Percentiles rank a stretch among this genome's conserved stretches.
These are phyloP conservation scores for Dipodomys ordii DNA, from an alignment of 2,113 vertebrate species.

Conservation along the genomic window DNA sequence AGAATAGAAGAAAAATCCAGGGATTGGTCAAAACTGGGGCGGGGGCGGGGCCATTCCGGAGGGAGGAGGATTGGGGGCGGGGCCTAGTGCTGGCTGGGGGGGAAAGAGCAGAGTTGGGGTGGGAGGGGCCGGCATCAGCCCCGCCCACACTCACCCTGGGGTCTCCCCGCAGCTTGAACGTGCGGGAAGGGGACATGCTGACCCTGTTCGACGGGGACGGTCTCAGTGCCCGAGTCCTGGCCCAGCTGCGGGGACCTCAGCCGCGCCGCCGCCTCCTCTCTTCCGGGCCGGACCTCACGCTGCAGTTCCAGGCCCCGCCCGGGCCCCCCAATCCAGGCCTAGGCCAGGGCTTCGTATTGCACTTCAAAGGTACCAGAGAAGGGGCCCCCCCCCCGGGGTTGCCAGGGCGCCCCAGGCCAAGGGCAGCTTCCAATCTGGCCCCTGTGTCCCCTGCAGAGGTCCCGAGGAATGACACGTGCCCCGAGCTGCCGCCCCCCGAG, in stretches of 20 bases:
- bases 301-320: slow-evolving; percentile 95
- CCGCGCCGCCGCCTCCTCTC: slow-evolving; percentile 93
- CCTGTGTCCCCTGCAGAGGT: slow-evolving; percentile 88
- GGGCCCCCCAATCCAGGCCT: slow-evolving; percentile 92
- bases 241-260: slow-evolving; percentile 92
- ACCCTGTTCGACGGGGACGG: slow-evolving; percentile 93
- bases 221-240: slow-evolving; percentile 92
- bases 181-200: slow-evolving; percentile 93
- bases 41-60: background rate
- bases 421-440: background rate
- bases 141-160: background rate
- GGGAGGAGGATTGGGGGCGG: background rate
- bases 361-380: slow-evolving; percentile 89
- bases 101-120: background rate
- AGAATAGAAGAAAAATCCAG: background rate
- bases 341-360: slow-evolving; percentile 94
- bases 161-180: slow-evolving; percentile 89
- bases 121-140: accelerated
- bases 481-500: slow-evolving; percentile 91
- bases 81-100: background rate
- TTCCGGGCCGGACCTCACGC: slow-evolving; percentile 92
- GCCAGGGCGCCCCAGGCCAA: background rate
- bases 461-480: slow-evolving; percentile 95
- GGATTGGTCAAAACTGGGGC: background rate
- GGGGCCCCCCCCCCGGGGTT: background rate